These are phyloP conservation scores for Caenorhabditis latens DNA, from an alignment of 1,140 invertebrate species.

Conservation along the genomic window DNA sequence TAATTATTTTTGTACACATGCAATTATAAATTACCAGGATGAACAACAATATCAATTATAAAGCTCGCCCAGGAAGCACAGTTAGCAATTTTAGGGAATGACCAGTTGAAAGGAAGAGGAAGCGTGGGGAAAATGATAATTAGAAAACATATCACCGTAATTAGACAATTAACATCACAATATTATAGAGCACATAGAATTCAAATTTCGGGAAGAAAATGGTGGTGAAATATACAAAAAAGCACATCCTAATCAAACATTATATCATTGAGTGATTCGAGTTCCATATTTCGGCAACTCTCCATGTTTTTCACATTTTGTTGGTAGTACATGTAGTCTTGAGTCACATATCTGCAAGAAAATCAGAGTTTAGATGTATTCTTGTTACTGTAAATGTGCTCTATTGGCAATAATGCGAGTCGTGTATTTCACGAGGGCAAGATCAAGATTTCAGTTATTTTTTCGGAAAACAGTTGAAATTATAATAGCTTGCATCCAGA, in stretches of 20 bases:
- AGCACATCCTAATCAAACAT: constrained; percentile 35
- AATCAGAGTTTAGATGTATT: neutral
- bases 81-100: neutral
- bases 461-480: too few relatives aligned
- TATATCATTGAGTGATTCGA: constrained; percentile 64
- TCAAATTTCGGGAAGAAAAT: neutral
- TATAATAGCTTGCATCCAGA: too few relatives aligned
- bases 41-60: neutral
- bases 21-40: constrained; percentile 11
- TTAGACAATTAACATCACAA: neutral
- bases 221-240: neutral
- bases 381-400: too few relatives aligned
- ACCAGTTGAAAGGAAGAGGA: constrained; percentile 25
- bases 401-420: too few relatives aligned
- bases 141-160: neutral
- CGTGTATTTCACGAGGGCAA: too few relatives aligned
- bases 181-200: neutral
- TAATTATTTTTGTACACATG: neutral
- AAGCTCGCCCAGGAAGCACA: constrained; percentile 37
- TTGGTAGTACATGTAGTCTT: constrained; percentile 94
- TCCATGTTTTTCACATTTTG: constrained; percentile 89
- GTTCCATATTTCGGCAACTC: constrained; percentile 67
- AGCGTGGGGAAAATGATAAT: neutral
- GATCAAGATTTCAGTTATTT: too few relatives aligned
- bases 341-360: constrained; percentile 86